These are phyloP conservation scores for Hyles lineata DNA, from an alignment of 2,888 invertebrate genomes.

Conservation along the genomic window DNA sequence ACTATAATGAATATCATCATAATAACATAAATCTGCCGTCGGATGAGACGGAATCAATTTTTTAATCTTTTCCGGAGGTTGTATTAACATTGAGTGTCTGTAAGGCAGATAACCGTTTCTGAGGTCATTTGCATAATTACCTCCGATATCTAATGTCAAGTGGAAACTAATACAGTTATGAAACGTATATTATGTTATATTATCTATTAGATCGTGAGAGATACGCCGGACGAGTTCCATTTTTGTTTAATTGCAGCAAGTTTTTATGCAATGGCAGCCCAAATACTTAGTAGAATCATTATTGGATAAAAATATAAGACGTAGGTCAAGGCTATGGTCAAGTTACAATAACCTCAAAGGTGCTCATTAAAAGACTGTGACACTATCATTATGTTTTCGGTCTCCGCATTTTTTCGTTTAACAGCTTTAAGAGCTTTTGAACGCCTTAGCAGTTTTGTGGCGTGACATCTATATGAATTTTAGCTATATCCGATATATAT, in stretches of 20 bases:
- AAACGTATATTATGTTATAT: slow-evolving; percentile 21
- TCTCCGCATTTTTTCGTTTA: too few species aligned
- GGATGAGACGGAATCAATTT: slow-evolving; percentile 10
- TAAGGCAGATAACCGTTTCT: slow-evolving; percentile 15
- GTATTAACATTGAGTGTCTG: neutral
- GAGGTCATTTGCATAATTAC: slow-evolving; percentile 23
- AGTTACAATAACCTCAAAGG: too few species aligned
- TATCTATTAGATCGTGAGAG: slow-evolving; percentile 15
- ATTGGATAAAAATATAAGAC: too few species aligned
- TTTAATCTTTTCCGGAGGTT: slow-evolving; percentile 18
- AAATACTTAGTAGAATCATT: too few species aligned
- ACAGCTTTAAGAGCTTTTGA: too few species aligned
- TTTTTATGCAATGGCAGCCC: too few species aligned
- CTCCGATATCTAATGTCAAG: slow-evolving; percentile 17
- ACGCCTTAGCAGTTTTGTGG: too few species aligned
- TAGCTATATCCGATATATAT: too few species aligned
- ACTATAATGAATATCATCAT: neutral
- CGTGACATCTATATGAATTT: too few species aligned
- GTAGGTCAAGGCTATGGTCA: too few species aligned
- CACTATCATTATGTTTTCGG: too few species aligned
- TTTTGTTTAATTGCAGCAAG: neutral
- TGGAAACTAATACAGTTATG: slow-evolving; percentile 17
- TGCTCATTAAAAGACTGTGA: too few species aligned
- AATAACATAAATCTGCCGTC: slow-evolving; percentile 13
- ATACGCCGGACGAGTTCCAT: neutral